Evolutionary conservation across 2,888 invertebrate genomes (phyloP), one percentile per base, ranked within the genome.

Genomic region (Drosophila atroscutellata): DNA sequence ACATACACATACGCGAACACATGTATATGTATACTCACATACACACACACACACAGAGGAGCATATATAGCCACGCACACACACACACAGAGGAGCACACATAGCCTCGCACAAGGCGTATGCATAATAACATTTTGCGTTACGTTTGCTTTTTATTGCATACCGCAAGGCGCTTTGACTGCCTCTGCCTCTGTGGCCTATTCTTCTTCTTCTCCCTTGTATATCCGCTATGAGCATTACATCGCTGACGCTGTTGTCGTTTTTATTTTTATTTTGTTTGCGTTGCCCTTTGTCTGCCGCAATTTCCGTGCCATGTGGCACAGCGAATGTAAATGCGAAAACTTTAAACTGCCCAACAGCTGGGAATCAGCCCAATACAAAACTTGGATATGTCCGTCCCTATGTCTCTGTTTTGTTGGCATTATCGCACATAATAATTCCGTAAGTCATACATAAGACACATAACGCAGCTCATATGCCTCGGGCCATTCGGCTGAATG

Each of bases 71-170:
- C 49, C 28, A 58, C 30, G 30, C 58, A 50, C 18, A 39, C 50
- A 47, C 30, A 58, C 24, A 34, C 1, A 20, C 9, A 39, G 7
- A 45, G 20, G 7, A 45, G 15, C 15, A 45, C 15, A 45, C 8
- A 45, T 8, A 15, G 24, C 51, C 57, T 37, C 74, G 64, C 82
- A 84, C 87, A 81, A 81, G 77, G 88, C 81, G 86, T 85, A 89
- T 83, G 77, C 86, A 86, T 88, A 88, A 86, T 90, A 83, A 83
- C 83, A 83, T 79, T 88, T 88, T 87, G 90, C 86, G 86, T 86
- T 87, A 87, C 90, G 90, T 87, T 87, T 90, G 86, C 75, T 86
- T 86, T 86, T 86, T 86, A 87, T 90, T 88, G 86, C 90, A 87
- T 87, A 87, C 90, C 89, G 81, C 89, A 90, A 88, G 88, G 73